Evolutionary conservation across 2,113 vertebrate species (phyloP).

Genomic region (Solea solea): DNA sequence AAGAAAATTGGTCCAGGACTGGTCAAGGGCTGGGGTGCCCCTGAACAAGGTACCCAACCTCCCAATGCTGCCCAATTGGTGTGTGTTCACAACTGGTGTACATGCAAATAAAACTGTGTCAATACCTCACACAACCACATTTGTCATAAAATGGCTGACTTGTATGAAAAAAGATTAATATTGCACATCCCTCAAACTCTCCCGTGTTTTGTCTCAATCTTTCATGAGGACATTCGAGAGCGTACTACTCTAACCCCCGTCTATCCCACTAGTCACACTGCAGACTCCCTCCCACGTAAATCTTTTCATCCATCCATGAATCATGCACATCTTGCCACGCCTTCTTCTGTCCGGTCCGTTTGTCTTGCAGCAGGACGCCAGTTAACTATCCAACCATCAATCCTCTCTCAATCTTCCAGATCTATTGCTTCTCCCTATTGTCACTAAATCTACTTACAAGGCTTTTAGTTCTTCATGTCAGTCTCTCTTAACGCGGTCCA

Average conservation of each 20-base stretch:
- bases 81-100: no score
- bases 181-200: conserved; percentile 19
- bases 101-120: no score
- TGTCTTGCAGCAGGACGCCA: conserved; percentile 43
- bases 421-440: conserved; percentile 23
- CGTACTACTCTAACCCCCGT: conserved; percentile 12
- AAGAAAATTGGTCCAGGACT: no score
- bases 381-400: conserved; percentile 38
- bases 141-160: background rate
- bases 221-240: conserved; percentile 18
- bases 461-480: conserved; percentile 3
- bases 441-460: background rate
- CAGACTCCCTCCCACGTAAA: background rate
- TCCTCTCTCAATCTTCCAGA: conserved; percentile 15
- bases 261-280: conserved; percentile 16
- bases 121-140: no score
- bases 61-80: no score
- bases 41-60: no score
- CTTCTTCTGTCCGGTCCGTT: conserved; percentile 37
- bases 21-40: no score
- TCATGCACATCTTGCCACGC: conserved; percentile 32
- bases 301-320: conserved; percentile 30
- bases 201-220: background rate
- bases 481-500: conserved; percentile 32
- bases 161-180: conserved; percentile 25